These are phyloP conservation scores for Ispidina lecontei DNA, from an alignment of 2,797 vertebrate species.

Conservation along the genomic window DNA sequence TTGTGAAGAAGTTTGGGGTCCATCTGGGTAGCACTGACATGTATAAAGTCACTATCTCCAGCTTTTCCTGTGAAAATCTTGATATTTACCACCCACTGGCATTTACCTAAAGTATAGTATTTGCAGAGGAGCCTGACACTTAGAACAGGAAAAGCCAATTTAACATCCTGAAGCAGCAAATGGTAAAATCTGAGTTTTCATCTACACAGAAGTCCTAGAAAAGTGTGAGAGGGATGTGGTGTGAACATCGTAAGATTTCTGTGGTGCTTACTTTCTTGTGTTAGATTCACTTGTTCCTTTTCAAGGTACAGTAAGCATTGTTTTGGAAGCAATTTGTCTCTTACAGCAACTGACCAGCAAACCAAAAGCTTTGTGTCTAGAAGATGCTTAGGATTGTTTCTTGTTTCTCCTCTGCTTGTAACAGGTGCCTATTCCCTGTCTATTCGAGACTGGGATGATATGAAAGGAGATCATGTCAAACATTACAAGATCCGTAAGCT, in stretches of 20 bases:
- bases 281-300: not conserved
- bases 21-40: not conserved
- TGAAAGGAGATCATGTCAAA: conserved; percentile 96
- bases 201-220: not conserved
- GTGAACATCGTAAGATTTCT: not conserved
- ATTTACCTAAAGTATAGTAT: not conserved
- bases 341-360: not conserved
- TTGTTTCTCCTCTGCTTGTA: not conserved
- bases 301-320: not conserved
- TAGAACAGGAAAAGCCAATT: conserved; percentile 13
- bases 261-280: not conserved
- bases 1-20: not conserved
- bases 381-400: not conserved
- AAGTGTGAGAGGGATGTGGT: not conserved
- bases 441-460: conserved; percentile 96
- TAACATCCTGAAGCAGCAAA: not conserved
- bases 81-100: conserved; percentile 3
- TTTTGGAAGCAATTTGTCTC: not conserved
- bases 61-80: not conserved
- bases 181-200: conserved; percentile 19
- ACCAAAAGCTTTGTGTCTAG: not conserved
- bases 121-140: conserved; percentile 6
- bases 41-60: not conserved
- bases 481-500: conserved; percentile 99
- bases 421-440: conserved; percentile 97